A percentile compares a stretch with the other conserved stretches of the same genome.
Evolutionary conservation across 2,797 vertebrate species (phyloP).

Genomic region (Carcharodon carcharias): DNA sequence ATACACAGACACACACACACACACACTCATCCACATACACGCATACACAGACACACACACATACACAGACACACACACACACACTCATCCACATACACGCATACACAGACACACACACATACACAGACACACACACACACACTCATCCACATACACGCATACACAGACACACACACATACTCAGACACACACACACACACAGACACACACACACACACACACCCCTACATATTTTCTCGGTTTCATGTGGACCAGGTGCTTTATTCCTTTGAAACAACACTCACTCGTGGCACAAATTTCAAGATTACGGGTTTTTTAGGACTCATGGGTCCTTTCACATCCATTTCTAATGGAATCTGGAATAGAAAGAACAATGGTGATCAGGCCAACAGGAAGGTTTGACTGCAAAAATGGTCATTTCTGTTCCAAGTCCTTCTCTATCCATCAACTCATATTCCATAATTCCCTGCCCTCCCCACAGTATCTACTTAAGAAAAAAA

Average conservation of each 20-base stretch:
- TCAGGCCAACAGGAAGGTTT: background rate
- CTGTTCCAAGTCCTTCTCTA: background rate
- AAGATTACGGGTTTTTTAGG: constrained; percentile 27
- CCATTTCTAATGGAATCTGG: constrained; percentile 31
- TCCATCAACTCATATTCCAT: background rate
- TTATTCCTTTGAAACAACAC: constrained; percentile 7
- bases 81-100: background rate
- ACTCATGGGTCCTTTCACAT: constrained; percentile 14
- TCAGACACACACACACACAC: no score
- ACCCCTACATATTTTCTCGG: background rate
- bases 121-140: background rate
- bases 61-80: background rate
- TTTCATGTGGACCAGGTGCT: no score
- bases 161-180: background rate
- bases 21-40: no score
- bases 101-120: background rate
- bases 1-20: background rate
- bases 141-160: background rate
- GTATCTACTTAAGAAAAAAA: background rate
- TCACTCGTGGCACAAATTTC: constrained; percentile 24
- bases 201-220: no score
- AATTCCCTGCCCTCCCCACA: background rate
- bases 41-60: background rate
- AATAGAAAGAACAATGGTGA: constrained; percentile 20
- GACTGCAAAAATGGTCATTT: background rate